These are phyloP conservation scores for Choloepus hoffmanni DNA, from an alignment of 2,113 vertebrate species.

Conservation along the genomic window DNA sequence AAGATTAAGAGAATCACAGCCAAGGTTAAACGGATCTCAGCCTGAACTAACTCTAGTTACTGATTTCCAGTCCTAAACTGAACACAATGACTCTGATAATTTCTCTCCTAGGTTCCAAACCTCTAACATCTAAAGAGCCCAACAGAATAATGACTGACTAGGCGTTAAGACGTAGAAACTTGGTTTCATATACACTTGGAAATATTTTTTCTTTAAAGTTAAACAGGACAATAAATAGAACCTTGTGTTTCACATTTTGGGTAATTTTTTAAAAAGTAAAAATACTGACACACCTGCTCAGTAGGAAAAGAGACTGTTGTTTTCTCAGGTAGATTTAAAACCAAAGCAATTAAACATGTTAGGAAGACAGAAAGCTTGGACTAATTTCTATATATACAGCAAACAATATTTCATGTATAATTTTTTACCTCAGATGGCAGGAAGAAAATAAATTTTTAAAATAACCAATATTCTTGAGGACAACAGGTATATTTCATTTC, in stretches of 20 bases:
- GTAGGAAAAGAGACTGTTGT: neutral
- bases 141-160: neutral
- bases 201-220: slow-evolving; percentile 48
- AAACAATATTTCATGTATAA: neutral
- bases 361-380: neutral
- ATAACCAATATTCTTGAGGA: neutral
- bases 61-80: neutral
- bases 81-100: neutral
- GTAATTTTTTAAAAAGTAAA: neutral
- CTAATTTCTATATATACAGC: neutral
- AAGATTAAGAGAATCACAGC: neutral
- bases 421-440: neutral
- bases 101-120: neutral
- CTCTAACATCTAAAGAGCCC: neutral
- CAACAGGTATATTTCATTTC: neutral
- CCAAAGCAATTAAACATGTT: neutral
- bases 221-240: slow-evolving; percentile 29
- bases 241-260: neutral
- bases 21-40: neutral
- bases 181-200: neutral
- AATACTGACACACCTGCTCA: neutral
- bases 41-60: neutral
- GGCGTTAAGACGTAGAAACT: neutral
- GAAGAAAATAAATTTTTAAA: slow-evolving; percentile 6
- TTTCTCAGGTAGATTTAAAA: slow-evolving; percentile 49